Evolutionary conservation across 1,140 invertebrate genomes (phyloP).

Genomic region (Ceratosolen fusciceps): DNA sequence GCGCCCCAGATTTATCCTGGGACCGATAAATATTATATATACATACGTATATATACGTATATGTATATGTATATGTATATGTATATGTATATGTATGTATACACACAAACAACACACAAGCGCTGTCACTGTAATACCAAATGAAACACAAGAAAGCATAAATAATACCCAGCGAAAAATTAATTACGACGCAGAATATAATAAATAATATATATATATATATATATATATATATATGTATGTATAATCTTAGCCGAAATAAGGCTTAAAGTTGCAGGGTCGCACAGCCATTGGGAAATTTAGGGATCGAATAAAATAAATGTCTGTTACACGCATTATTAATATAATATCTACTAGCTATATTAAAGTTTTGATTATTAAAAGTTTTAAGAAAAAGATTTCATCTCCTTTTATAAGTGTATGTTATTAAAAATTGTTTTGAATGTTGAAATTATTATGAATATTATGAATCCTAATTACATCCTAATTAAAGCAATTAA

Average conservation of each 20-base stretch:
- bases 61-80: too few species aligned
- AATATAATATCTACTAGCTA: background rate
- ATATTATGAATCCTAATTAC: too few species aligned
- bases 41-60: too few species aligned
- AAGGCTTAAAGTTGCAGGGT: constrained; percentile 29
- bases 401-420: too few species aligned
- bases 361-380: too few species aligned
- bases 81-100: too few species aligned
- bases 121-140: constrained; percentile 45
- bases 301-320: constrained; percentile 37
- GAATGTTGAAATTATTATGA: too few species aligned
- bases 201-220: constrained; percentile 21
- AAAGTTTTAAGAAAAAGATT: too few species aligned
- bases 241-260: constrained; percentile 27
- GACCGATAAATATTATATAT: too few species aligned
- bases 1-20: constrained; percentile 45
- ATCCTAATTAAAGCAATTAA: too few species aligned
- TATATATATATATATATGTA: too few species aligned
- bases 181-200: constrained; percentile 10
- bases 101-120: constrained; percentile 22
- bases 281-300: constrained; percentile 29
- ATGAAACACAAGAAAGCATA: constrained; percentile 42
- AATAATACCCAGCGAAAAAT: constrained; percentile 26
- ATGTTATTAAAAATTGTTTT: too few species aligned
- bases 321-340: constrained; percentile 13